Evolutionary conservation across 2,888 invertebrate species (phyloP).

Genomic region (Branchinecta sandiegonensis): DNA sequence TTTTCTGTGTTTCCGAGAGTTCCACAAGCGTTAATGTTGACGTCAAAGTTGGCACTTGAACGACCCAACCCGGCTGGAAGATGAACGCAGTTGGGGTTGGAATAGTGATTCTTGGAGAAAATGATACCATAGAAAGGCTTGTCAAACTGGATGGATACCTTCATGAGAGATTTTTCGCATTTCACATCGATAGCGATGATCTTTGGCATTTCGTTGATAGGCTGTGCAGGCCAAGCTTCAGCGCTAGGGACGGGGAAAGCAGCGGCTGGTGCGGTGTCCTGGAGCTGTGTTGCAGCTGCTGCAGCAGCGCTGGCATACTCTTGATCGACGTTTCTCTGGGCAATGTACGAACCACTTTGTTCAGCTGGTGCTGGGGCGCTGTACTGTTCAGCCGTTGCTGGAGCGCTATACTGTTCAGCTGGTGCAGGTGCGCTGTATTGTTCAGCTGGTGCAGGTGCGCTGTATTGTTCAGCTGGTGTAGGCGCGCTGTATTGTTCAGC

Average conservation of each 20-base stretch:
- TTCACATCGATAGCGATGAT: constrained; percentile 82
- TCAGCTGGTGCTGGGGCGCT: background rate
- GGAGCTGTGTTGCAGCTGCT: constrained; percentile 2
- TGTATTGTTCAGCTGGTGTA: constrained; percentile 18
- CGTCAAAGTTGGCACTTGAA: constrained; percentile 73
- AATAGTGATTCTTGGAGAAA: constrained; percentile 86
- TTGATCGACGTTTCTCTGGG: constrained; percentile 5
- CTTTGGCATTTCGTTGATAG: constrained; percentile 79
- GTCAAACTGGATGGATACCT: constrained; percentile 82
- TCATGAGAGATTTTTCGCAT: constrained; percentile 86
- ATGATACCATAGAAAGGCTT: constrained; percentile 91
- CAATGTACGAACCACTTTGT: constrained; percentile 3
- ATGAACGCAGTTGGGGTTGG: constrained; percentile 80
- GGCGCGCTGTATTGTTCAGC: constrained; percentile 17
- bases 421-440: background rate
- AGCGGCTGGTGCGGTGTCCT: background rate
- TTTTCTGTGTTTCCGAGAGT: constrained; percentile 83
- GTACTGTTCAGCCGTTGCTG: background rate
- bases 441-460: constrained; percentile 17
- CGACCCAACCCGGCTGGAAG: constrained; percentile 73
- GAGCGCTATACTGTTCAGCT: background rate
- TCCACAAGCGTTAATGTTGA: constrained; percentile 78
- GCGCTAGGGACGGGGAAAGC: constrained; percentile 37
- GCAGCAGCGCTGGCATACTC: background rate
- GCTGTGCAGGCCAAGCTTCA: constrained; percentile 64